Evolutionary conservation across 2,113 vertebrate species (phyloP).

Genomic region (Hippocampus zosterae): DNA sequence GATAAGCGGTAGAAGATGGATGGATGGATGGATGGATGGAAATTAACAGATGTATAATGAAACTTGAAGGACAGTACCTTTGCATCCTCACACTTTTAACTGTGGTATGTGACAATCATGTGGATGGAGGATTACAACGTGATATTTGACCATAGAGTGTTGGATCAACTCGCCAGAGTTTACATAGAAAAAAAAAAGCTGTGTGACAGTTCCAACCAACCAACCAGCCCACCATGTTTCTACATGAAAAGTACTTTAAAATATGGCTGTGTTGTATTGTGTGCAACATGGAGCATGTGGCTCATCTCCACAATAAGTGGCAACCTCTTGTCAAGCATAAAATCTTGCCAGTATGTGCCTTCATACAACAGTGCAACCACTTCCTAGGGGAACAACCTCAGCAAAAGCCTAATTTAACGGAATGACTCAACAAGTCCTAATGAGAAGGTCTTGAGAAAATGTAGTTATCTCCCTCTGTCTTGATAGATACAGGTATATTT

Average conservation of each 20-base stretch:
- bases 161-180: no score
- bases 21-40: no score
- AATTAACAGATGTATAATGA: no score
- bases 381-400: conserved; percentile 61
- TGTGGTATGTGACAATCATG: no score
- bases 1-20: no score
- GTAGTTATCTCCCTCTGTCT: not conserved
- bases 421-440: conserved; percentile 18
- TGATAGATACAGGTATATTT: not conserved
- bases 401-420: conserved; percentile 40
- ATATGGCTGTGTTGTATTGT: not conserved
- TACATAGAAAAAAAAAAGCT: no score
- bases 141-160: no score
- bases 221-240: not conserved
- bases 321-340: conserved; percentile 24
- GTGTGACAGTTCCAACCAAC: not conserved
- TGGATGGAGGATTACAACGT: no score
- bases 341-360: conserved; percentile 11
- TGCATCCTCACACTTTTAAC: no score
- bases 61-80: no score
- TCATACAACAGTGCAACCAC: conserved; percentile 35
- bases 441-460: conserved; percentile 5
- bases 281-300: conserved; percentile 7
- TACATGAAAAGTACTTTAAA: not conserved
- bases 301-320: conserved; percentile 12